Percentiles rank a stretch among this genome's conserved stretches.
Evolutionary conservation across 2,888 invertebrate species (phyloP).

Genomic region (Ligdia adustata): DNA sequence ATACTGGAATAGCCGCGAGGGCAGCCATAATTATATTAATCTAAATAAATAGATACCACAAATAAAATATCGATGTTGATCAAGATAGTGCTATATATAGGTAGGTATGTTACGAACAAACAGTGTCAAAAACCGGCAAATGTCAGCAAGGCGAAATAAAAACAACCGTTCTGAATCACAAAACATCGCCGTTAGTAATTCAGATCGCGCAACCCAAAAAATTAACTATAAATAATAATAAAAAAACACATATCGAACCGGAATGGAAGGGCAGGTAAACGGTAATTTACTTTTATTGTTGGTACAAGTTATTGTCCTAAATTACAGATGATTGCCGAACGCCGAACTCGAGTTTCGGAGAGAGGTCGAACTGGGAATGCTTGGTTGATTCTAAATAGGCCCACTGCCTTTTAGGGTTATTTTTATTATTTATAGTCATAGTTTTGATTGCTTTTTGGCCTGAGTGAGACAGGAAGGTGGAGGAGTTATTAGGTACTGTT

Average conservation of each 20-base stretch:
- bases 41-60: too few relatives aligned
- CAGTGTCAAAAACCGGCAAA: not conserved
- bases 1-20: too few relatives aligned
- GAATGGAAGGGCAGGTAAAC: constrained; percentile 53
- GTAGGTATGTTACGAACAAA: too few relatives aligned
- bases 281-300: constrained; percentile 77
- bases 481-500: too few relatives aligned
- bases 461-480: constrained; percentile 42
- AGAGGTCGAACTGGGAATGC: constrained; percentile 37
- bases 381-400: constrained; percentile 47
- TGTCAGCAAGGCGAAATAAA: not conserved
- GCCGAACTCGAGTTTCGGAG: too few relatives aligned
- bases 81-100: too few relatives aligned
- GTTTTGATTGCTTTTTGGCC: constrained; percentile 43
- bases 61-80: too few relatives aligned
- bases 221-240: constrained; percentile 21
- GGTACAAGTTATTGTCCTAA: constrained; percentile 76
- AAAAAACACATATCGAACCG: constrained; percentile 23
- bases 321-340: constrained; percentile 72
- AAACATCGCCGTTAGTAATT: constrained; percentile 15
- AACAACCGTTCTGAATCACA: not conserved
- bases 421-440: constrained; percentile 33
- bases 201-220: constrained; percentile 22
- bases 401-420: constrained; percentile 20
- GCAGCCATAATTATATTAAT: too few relatives aligned